A percentile compares a stretch with the other conserved stretches of the same genome.
Evolutionary conservation across 2,113 vertebrate species (phyloP).

Genomic region (Felis catus): F.catus_Fca126_mat1.0 CM031412.1:197607501-197608000

Average conservation of each 20-base stretch:
- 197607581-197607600: conserved; percentile 13
- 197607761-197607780: not conserved
- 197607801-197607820: not conserved
- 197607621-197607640: not conserved
- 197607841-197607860: too few species aligned
- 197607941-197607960: too few species aligned
- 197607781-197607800: not conserved
- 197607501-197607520: not conserved
- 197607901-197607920: too few species aligned
- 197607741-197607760: not conserved
- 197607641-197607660: not conserved
- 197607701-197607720: not conserved
- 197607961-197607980: too few species aligned
- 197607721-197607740: not conserved
- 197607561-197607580: not conserved
- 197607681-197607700: not conserved
- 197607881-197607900: too few species aligned
- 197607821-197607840: too few species aligned
- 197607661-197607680: not conserved
- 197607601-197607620: not conserved
- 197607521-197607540: not conserved
- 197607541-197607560: not conserved
- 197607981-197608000: too few species aligned
- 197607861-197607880: too few species aligned
- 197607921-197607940: too few species aligned